Percentiles rank a stretch among this genome's conserved stretches.
These are phyloP conservation scores for Nemotelus nigrinus DNA, from an alignment of 2,888 invertebrate species.

Conservation along the genomic window DNA sequence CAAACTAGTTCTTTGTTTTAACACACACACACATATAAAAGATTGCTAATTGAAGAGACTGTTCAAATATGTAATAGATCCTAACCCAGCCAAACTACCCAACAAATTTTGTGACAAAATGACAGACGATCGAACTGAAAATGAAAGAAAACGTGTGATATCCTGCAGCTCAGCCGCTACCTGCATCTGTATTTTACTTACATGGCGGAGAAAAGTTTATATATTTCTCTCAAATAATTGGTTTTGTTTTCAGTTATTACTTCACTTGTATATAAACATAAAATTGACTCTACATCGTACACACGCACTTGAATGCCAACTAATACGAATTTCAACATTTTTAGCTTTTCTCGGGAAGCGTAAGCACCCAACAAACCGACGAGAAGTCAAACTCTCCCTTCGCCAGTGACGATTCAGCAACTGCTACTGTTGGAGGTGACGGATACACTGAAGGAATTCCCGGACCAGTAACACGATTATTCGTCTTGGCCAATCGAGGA, in stretches of 20 bases:
- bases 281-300: too few relatives aligned
- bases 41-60: too few relatives aligned
- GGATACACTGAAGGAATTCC: conserved; percentile 84
- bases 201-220: background rate
- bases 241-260: background rate
- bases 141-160: conserved; percentile 42
- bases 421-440: conserved; percentile 69
- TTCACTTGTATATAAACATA: too few relatives aligned
- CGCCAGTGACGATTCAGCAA: conserved; percentile 64
- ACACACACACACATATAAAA: too few relatives aligned
- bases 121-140: conserved; percentile 53
- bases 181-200: background rate
- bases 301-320: too few relatives aligned
- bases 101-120: conserved; percentile 49
- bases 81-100: too few relatives aligned
- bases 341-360: conserved; percentile 84
- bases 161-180: conserved; percentile 50
- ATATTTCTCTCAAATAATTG: background rate
- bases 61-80: too few relatives aligned
- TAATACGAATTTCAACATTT: conserved; percentile 50
- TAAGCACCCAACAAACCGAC: conserved; percentile 72
- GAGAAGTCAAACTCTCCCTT: conserved; percentile 68
- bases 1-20: background rate
- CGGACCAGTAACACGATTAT: conserved; percentile 85
- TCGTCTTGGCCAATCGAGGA: conserved; percentile 88